Evolutionary conservation across 2,113 vertebrate species (phyloP), one percentile per base, ranked within the genome.

Genomic region (Geothlypis trichas): DNA sequence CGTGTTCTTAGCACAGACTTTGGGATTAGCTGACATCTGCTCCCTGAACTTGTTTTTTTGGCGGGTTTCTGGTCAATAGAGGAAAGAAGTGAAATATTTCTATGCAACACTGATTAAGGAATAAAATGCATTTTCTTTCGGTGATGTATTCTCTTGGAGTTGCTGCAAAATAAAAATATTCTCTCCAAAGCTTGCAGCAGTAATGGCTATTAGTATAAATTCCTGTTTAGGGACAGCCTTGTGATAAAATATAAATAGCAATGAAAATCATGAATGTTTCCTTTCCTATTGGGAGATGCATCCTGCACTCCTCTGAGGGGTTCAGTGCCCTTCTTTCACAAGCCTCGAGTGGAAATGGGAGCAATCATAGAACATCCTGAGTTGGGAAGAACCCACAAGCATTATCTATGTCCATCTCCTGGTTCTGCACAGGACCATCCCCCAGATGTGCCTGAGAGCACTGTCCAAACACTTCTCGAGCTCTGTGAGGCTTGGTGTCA

Each of bases 21-120:
- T 37, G 65, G 83, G 80, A 93, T 96, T 93, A 96, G 83, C 54
- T 75, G 92, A 89, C 79, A 90, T 92, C 83, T 97, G 83, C 80
- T 95, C 90, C 84, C 65, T 68, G 72, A 87, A 91, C 41, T 95
- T 87, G n/a, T 21, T 57, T 90, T 92, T 85, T 84, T 92, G 66
- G 39, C 0, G 1, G 3, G 55, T 82, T 87, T 93, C 71, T 85
- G 58, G 82, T 74, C 72, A 80, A 49, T 26, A 90, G 58, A 84
- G 69, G 44, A 81, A 84, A 80, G 59, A 90, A 81, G 47, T 51
- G 44, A 95, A 95, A 81, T 33, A 57, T 81, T 93, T 77, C 83
- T 78, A 41, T 61, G 33, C 57, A 84, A 71, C 14, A 61, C 27
- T 52, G 76, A 86, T 74, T 39, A 68, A 61, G 28, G 37, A 52